These are phyloP conservation scores for Hippasteria phrygiana DNA, from an alignment of 53 echinoderm and acorn worm genomes.

Conservation along the genomic window DNA sequence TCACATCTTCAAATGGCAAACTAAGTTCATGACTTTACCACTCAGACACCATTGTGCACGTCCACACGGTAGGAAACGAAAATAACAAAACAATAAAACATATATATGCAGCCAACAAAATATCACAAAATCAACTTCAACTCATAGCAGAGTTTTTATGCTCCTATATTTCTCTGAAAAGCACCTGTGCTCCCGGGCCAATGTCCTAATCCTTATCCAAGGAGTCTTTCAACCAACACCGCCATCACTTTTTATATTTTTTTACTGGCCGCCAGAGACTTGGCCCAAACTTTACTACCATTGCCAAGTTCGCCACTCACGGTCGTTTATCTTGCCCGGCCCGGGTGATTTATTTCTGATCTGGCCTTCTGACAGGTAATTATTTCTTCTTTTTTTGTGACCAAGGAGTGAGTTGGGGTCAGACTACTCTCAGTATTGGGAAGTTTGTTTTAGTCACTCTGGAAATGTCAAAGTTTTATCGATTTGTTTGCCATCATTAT, in stretches of 20 bases:
- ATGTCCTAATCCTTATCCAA: not conserved
- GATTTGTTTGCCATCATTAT: constrained; percentile 30
- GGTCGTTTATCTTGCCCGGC: constrained; percentile 26
- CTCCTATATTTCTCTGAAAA: not conserved
- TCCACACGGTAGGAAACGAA: not conserved
- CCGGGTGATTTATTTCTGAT: constrained; percentile 45
- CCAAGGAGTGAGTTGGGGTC: not conserved
- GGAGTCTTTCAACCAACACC: constrained; percentile 14
- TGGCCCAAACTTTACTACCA: not conserved
- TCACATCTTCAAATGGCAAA: too few species aligned
- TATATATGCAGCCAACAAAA: not conserved
- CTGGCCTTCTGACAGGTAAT: constrained; percentile 2
- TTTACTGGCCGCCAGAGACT: constrained; percentile 23
- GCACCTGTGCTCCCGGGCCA: not conserved
- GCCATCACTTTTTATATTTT: not conserved
- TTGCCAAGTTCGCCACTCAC: constrained; percentile 44
- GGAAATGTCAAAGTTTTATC: constrained; percentile 41
- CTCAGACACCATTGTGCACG: not conserved
- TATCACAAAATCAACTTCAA: not conserved
- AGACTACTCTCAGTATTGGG: not conserved
- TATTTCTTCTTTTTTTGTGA: constrained; percentile 7
- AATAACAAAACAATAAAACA: not conserved
- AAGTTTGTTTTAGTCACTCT: constrained; percentile 23
- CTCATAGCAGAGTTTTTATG: not conserved
- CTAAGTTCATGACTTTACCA: too few species aligned